These are phyloP conservation scores for Nycteola revayana DNA, from an alignment of 2,888 invertebrate species.

Conservation along the genomic window DNA sequence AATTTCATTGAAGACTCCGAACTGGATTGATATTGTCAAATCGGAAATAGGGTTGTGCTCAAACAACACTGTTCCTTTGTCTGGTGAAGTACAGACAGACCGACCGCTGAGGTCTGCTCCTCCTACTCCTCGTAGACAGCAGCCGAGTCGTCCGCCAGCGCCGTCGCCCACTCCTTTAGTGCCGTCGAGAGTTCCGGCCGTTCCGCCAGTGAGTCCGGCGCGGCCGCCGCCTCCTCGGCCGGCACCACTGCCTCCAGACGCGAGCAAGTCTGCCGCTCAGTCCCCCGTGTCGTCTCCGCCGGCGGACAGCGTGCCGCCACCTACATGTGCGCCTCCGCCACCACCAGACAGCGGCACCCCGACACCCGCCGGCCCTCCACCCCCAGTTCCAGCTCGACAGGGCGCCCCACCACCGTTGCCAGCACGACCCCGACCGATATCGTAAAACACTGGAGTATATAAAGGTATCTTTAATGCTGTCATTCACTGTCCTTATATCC, in stretches of 20 bases:
- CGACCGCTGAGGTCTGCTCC: constrained; percentile 70
- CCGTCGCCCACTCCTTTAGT: constrained; percentile 78
- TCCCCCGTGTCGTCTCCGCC: constrained; percentile 74
- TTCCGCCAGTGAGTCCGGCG: constrained; percentile 66
- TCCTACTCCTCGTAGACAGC: constrained; percentile 75
- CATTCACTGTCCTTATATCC: neutral
- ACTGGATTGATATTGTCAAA: constrained; percentile 92
- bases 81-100: constrained; percentile 64
- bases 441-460: constrained; percentile 20
- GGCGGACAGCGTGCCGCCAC: constrained; percentile 83
- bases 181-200: constrained; percentile 68
- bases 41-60: constrained; percentile 92
- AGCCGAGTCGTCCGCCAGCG: constrained; percentile 83
- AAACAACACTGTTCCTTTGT: constrained; percentile 91
- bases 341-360: constrained; percentile 57
- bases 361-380: constrained; percentile 53
- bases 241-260: constrained; percentile 76
- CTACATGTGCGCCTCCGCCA: constrained; percentile 84
- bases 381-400: constrained; percentile 80
- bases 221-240: constrained; percentile 84
- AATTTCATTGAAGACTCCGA: constrained; percentile 90
- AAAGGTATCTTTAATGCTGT: constrained; percentile 14
- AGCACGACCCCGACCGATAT: constrained; percentile 77
- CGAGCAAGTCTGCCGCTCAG: constrained; percentile 53
- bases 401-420: constrained; percentile 86